phyloP scores from a whole-genome alignment of 2,888 invertebrate species.

The Ferdinandea cuprea region DNA sequence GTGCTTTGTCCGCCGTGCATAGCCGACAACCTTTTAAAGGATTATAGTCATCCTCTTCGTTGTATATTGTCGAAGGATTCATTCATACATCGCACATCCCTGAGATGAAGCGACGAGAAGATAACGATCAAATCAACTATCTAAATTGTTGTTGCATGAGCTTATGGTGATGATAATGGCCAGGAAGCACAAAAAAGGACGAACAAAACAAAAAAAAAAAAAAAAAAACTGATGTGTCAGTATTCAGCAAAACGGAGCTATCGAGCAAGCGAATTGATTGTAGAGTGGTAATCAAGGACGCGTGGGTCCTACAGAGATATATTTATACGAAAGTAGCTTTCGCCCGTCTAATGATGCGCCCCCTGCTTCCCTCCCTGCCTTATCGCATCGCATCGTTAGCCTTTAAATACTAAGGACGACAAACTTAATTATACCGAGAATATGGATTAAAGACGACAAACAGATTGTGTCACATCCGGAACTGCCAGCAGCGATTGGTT shows the following conservation, averaged over 20 bases:
- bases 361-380: neutral
- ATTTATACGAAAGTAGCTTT: conserved; percentile 7
- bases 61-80: conserved; percentile 15
- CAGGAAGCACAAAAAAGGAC: conserved; percentile 35
- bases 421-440: conserved; percentile 71
- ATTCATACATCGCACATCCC: neutral
- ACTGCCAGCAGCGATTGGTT: conserved; percentile 44
- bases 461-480: conserved; percentile 66
- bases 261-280: conserved; percentile 64
- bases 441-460: conserved; percentile 68
- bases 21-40: conserved; percentile 61
- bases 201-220: neutral
- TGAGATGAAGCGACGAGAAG: conserved; percentile 10
- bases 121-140: conserved; percentile 53
- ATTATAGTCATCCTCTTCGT: conserved; percentile 42
- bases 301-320: no score
- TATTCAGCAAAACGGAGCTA: conserved; percentile 50
- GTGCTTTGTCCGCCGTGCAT: conserved; percentile 39
- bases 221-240: conserved; percentile 62
- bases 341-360: conserved; percentile 27
- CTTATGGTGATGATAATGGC: conserved; percentile 65
- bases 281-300: conserved; percentile 57
- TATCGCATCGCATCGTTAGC: neutral
- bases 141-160: conserved; percentile 65
- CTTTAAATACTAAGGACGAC: conserved; percentile 11